Percentiles rank a stretch among this genome's conserved stretches.
phyloP scores from a whole-genome alignment of 2,797 vertebrate species.

The Heterohyrax brucei region DNA sequence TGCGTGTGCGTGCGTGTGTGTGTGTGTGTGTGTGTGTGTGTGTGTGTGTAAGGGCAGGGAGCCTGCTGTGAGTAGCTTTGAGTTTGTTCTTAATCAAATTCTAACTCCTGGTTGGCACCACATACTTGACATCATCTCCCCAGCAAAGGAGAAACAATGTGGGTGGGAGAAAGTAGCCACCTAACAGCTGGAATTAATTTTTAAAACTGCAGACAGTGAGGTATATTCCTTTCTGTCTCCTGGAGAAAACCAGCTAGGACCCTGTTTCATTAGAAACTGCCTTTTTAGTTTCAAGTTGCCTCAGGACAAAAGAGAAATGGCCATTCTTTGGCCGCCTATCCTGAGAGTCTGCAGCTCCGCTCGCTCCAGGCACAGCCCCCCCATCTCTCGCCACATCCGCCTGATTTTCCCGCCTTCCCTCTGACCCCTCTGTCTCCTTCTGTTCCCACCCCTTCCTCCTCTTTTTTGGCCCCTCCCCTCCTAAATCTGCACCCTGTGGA shows the following conservation, averaged over 20 bases:
- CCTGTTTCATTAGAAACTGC: not conserved
- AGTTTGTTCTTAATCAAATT: not conserved
- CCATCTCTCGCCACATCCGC: not conserved
- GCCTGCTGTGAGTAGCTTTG: not conserved
- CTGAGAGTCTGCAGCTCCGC: not conserved
- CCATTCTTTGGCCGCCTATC: not conserved
- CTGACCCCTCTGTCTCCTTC: not conserved
- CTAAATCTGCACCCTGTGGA: not conserved
- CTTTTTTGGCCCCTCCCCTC: not conserved
- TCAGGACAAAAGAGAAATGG: not conserved
- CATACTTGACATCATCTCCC: not conserved
- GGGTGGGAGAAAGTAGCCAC: not conserved
- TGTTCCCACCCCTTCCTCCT: not conserved
- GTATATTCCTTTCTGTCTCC: not conserved
- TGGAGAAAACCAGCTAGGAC: not conserved
- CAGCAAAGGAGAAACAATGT: slow-evolving; percentile 4
- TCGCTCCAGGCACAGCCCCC: not conserved
- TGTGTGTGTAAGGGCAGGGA: too few relatives aligned
- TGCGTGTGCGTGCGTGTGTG: accelerated
- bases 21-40: accelerated
- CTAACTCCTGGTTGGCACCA: not conserved
- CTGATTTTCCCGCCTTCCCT: too few relatives aligned
- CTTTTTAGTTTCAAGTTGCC: not conserved
- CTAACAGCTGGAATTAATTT: slow-evolving; percentile 20
- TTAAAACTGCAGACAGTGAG: slow-evolving; percentile 7